These are phyloP conservation scores for Byasa hedistus DNA, from an alignment of 2,888 invertebrate genomes.

Conservation along the genomic window DNA sequence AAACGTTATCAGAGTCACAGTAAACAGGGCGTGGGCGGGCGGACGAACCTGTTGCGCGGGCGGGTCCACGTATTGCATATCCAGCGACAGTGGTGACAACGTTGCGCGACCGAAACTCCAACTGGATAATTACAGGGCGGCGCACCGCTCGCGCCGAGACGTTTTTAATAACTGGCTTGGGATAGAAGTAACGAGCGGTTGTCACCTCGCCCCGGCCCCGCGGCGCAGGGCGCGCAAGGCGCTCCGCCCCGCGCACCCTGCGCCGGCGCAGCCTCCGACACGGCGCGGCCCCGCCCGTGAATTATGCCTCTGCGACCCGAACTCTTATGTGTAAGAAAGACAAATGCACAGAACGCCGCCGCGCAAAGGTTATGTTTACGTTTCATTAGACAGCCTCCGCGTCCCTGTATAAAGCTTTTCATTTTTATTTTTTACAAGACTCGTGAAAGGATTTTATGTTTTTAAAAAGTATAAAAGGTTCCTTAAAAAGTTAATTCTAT, in stretches of 20 bases:
- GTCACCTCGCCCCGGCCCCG: conserved; percentile 74
- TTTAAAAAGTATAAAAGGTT: not conserved
- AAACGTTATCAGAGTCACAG: conserved; percentile 40
- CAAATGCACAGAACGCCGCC: conserved; percentile 49
- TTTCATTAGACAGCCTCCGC: conserved; percentile 36
- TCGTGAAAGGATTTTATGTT: not conserved
- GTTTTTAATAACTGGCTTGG: conserved; percentile 82
- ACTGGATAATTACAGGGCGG: conserved; percentile 80
- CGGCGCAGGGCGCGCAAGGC: conserved; percentile 44
- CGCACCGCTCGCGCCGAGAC: conserved; percentile 79
- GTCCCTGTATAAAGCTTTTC: conserved; percentile 19
- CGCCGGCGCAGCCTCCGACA: conserved; percentile 63
- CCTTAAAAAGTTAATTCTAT: not conserved
- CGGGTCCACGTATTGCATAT: conserved; percentile 78
- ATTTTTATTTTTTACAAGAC: not conserved
- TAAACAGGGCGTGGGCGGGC: conserved; percentile 59
- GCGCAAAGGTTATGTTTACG: conserved; percentile 56
- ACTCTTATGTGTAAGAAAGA: conserved; percentile 50
- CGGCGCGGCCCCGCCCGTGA: conserved; percentile 69
- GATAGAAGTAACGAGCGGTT: conserved; percentile 79
- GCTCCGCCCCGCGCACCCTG: conserved; percentile 37
- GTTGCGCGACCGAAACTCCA: conserved; percentile 66
- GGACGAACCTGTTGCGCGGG: conserved; percentile 77
- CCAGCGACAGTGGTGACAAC: conserved; percentile 73
- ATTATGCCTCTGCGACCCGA: conserved; percentile 64